A percentile compares a stretch with the other conserved stretches of the same genome.
Evolutionary conservation across 2,888 invertebrate genomes (phyloP).

Genomic region (Zhengitettix transpicula): DNA sequence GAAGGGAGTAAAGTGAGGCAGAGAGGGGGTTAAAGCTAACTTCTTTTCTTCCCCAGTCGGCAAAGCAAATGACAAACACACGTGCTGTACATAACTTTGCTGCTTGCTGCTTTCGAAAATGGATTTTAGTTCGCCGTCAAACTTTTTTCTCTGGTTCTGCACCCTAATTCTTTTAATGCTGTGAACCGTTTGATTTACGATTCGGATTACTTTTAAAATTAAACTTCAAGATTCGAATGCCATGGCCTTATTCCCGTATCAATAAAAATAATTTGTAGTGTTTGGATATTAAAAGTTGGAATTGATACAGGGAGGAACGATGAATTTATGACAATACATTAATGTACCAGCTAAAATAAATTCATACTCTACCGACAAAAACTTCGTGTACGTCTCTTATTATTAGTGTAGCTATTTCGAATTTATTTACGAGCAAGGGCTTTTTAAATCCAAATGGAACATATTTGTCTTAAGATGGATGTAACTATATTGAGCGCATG

Average conservation of each 20-base stretch:
- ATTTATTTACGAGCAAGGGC: too few species aligned
- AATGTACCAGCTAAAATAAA: too few species aligned
- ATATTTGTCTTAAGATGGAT: too few species aligned
- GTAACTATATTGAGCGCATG: too few species aligned
- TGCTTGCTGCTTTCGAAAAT: background rate
- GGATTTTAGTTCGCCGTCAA: background rate
- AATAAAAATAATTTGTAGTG: too few species aligned
- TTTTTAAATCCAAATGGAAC: too few species aligned
- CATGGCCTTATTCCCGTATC: background rate
- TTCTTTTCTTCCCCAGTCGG: background rate
- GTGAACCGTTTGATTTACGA: constrained; percentile 1
- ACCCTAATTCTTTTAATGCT: constrained; percentile 5
- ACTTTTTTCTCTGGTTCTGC: background rate
- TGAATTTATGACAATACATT: too few species aligned
- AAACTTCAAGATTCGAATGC: constrained; percentile 1
- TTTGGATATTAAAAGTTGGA: too few species aligned
- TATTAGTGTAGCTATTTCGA: too few species aligned
- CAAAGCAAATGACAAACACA: constrained; percentile 5
- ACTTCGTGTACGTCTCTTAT: too few species aligned
- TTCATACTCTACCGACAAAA: too few species aligned
- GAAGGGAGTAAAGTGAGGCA: background rate
- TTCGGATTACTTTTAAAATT: constrained; percentile 1
- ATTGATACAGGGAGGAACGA: too few species aligned
- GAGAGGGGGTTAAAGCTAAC: background rate
- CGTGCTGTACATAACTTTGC: constrained; percentile 4